Percentiles rank a stretch among this genome's conserved stretches.
Conservation (phyloP, 2,113 vertebrate species). For the Corythaixoides concolor region DNA sequence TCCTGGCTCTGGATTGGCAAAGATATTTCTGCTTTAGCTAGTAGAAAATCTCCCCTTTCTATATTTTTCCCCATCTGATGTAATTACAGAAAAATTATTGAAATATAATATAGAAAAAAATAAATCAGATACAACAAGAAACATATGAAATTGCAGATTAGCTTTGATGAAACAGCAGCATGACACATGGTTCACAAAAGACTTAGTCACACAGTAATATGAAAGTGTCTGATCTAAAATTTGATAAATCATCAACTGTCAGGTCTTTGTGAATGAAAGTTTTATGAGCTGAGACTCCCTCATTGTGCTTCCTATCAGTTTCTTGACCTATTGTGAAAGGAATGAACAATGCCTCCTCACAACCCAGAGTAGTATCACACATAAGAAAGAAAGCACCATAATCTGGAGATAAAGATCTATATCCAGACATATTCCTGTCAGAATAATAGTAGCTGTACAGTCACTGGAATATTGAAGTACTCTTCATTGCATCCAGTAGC, state of each 20-base stretch:
- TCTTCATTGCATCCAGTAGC: neutral
- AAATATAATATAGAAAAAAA: neutral
- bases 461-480: neutral
- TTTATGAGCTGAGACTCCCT: neutral
- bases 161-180: neutral
- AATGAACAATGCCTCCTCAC: neutral
- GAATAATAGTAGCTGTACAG: neutral
- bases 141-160: neutral
- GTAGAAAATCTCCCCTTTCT: neutral
- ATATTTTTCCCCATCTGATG: neutral
- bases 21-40: neutral
- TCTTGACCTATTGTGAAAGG: neutral
- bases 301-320: neutral
- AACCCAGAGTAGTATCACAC: neutral
- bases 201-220: neutral
- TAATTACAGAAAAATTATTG: neutral
- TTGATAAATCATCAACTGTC: neutral
- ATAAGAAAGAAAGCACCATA: neutral
- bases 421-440: neutral
- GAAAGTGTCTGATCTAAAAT: neutral
- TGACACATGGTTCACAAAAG: neutral
- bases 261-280: neutral
- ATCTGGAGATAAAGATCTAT: neutral
- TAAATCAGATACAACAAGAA: neutral
- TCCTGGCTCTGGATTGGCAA: neutral